Base-by-base conservation (phyloP, 2,888 invertebrate species). In the Actias luna region DNA sequence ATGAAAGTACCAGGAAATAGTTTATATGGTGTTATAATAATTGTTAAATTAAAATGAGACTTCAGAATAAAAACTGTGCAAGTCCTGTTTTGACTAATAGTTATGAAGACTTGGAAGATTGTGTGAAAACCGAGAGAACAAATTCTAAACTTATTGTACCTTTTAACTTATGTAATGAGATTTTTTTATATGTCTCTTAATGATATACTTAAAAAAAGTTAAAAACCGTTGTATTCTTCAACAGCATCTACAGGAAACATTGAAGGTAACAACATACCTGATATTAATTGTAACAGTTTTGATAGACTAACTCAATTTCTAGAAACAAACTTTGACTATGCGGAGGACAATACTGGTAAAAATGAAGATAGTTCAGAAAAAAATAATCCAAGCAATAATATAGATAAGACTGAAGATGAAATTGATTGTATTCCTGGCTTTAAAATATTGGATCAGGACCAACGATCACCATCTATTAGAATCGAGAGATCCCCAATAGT, bases 291-390 rank as follows among this genome's bases (percentile, higher is more conserved):
- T 63, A 80, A 83, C 62, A 27, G 68, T 55, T 92, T 12, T 22
- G 25, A 50, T 10, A 22, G 91, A 65, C 87, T 90, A 55, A 85
- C 85, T 29, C 86, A 85, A 52, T 79, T 94, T 42, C 79, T 94
- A 66, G 94, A 94, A 85, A 94, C 94, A 25, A 94, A 94, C 80
- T 93, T 94, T 83, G 94, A 94, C 72, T 94, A 87, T 84, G 78
- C 93, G 36, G 94, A 94, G 78, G 69, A 59, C 69, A 76, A 79
- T 52, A 68, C 69, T 70, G 80, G 85, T 14, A 78, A 74, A 66
- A 74, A 76, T 74, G 79, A 82, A 69, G 82, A 84, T 59, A 83
- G 73, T 69, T 73, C 77, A 68, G 78, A 77, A 29, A 72, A 66
- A 65, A 61, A 22, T 31, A 29, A 31, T 12, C 22, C n/a, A 22